These are phyloP conservation scores for Metacarcinus magister DNA, from an alignment of 2,888 invertebrate genomes.

Conservation along the genomic window DNA sequence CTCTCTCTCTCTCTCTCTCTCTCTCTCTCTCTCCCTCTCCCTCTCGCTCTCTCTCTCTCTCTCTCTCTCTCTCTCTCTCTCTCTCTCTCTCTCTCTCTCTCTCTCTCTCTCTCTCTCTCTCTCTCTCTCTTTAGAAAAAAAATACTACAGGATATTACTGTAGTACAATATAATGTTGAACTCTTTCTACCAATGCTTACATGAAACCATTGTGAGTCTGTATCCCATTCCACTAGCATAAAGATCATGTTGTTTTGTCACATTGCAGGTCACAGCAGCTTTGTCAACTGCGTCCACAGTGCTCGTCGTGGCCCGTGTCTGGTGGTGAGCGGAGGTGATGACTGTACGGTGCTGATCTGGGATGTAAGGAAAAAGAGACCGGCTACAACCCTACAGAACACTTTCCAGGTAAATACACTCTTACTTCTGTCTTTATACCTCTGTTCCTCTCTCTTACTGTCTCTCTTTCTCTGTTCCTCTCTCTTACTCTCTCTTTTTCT, in stretches of 20 bases:
- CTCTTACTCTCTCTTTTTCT: no score
- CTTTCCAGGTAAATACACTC: slow-evolving; percentile 84
- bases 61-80: no score
- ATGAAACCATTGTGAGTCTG: no score
- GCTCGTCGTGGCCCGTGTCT: slow-evolving; percentile 95
- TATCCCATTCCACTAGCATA: not conserved
- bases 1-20: not conserved
- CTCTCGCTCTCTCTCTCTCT: no score
- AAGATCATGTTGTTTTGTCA: not conserved
- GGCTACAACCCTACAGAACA: slow-evolving; percentile 86
- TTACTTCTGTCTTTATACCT: not conserved
- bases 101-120: not conserved
- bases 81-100: not conserved
- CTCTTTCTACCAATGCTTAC: no score
- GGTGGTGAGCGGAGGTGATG: slow-evolving; percentile 97
- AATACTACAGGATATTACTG: no score
- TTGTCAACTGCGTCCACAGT: slow-evolving; percentile 87
- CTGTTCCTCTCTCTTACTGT: not conserved
- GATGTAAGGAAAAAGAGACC: slow-evolving; percentile 95
- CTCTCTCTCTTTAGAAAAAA: no score
- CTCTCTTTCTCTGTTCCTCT: not conserved
- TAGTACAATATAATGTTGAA: no score
- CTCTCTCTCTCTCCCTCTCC: no score
- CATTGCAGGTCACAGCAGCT: slow-evolving; percentile 86
- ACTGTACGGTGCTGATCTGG: slow-evolving; percentile 96